Base-by-base conservation (phyloP, 2,113 vertebrate genomes). In the Scatophagus argus region DNA sequence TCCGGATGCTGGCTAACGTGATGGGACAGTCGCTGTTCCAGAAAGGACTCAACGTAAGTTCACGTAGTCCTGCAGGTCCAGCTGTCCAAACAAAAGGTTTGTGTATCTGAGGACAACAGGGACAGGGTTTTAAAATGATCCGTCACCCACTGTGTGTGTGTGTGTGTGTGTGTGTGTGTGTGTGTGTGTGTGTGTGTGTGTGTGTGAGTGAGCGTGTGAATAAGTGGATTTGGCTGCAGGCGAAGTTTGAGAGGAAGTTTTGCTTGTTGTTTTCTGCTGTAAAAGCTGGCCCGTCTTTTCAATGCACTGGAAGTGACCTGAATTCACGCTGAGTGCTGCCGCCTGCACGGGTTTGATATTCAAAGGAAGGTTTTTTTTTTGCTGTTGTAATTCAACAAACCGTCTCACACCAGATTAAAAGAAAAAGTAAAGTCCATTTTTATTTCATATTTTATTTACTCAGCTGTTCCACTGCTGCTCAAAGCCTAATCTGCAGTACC, bases 1-100 rank as follows among this genome's bases (percentile, higher is more conserved):
- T 99, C 95, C 95, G 98, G 93, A 99, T 99, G 98, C 78, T 99
- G 94, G 97, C 97, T 62, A 98, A 97, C 90, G 96, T 99, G 93
- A 99, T 99, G 97, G 98, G 97, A 80, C 96, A 96, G 88, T 91
- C 95, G 13, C 93, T 98, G 63, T 99, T 99, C 95, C 97, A 97
- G 87, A 96, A 93, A 87, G 97, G 97, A 74, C 94, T 99, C 65
- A 97, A 99, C 88, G 98, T 99, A 95, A 96, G 98, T 97, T 52
- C 6, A 0, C 8, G 62, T 52, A 3, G 23, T 27, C 44, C 29
- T 65, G 58, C 46, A 0, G 11, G 32, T 77, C 58, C 61, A 73
- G 62, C 55, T 79, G 65, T 52, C 31, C 4, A 67, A 8, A 72
- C 71, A 71, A 46, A 79, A 81, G 44, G 39, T 44, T 62, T 54